A percentile compares a stretch with the other conserved stretches of the same genome.
phyloP scores from a whole-genome alignment of 1,140 invertebrate genomes.

The Neuroterus valhalla region DNA sequence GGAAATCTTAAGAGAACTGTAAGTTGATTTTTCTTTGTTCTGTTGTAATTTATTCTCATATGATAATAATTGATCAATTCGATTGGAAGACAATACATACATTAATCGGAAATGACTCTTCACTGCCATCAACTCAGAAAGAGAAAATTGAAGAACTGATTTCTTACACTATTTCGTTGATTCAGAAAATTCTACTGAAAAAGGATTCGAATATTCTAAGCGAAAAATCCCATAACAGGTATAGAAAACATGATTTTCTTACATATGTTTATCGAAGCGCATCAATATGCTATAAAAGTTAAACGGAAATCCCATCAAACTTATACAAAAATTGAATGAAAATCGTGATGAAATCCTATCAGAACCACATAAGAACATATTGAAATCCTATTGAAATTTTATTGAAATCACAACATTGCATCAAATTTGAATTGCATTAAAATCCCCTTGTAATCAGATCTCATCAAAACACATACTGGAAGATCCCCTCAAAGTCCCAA shows the following conservation, averaged over 20 bases:
- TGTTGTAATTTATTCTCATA: background rate
- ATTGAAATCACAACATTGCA: too few species aligned
- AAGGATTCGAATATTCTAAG: background rate
- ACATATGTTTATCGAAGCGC: background rate
- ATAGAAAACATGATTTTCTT: background rate
- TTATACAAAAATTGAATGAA: too few species aligned
- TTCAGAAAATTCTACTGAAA: background rate
- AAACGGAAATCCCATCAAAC: too few species aligned
- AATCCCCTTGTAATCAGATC: too few species aligned
- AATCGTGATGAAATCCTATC: too few species aligned
- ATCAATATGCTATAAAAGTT: background rate
- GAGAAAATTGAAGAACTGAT: background rate
- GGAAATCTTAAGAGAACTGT: background rate
- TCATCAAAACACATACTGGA: too few species aligned
- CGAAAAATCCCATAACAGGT: background rate
- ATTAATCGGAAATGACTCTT: background rate
- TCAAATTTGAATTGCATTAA: too few species aligned
- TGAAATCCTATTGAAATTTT: too few species aligned
- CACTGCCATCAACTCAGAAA: background rate
- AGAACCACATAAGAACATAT: too few species aligned
- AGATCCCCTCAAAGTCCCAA: too few species aligned
- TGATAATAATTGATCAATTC: background rate
- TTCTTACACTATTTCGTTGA: conserved; percentile 1
- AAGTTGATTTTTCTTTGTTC: background rate
- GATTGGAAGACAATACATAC: conserved; percentile 5